phyloP scores from a whole-genome alignment of 2,888 invertebrate species.

The Thyatira batis region DNA sequence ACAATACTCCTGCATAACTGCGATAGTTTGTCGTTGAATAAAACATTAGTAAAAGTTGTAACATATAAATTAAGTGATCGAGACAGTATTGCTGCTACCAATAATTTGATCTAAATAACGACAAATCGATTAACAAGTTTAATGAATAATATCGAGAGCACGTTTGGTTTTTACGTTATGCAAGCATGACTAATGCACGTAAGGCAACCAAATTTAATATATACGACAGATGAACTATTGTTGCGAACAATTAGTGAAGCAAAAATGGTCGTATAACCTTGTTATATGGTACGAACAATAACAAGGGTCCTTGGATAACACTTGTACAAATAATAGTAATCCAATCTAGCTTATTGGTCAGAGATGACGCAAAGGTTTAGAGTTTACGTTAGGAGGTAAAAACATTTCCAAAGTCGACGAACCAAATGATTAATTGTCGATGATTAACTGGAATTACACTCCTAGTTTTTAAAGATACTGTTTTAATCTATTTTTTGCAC shows the following conservation, averaged over 20 bases:
- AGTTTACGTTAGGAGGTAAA: neutral
- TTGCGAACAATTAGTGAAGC: slow-evolving; percentile 23
- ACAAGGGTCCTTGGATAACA: slow-evolving; percentile 59
- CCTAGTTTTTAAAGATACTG: neutral
- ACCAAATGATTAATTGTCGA: neutral
- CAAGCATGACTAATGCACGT: slow-evolving; percentile 15
- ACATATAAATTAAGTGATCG: neutral
- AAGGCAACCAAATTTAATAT: slow-evolving; percentile 23
- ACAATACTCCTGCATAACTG: slow-evolving; percentile 8
- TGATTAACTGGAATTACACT: neutral
- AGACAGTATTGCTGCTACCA: neutral
- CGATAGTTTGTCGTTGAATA: neutral
- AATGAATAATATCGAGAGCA: neutral
- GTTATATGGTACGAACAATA: slow-evolving; percentile 33
- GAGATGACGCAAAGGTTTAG: slow-evolving; percentile 25
- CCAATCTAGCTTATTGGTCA: slow-evolving; percentile 50
- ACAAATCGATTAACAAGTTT: neutral
- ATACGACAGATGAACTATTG: slow-evolving; percentile 17
- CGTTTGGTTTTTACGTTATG: slow-evolving; percentile 2
- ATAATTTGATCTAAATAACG: neutral
- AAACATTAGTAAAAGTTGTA: neutral
- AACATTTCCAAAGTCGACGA: neutral
- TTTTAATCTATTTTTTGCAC: neutral
- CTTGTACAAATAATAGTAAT: slow-evolving; percentile 65
- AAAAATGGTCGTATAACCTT: slow-evolving; percentile 28